Evolutionary conservation across 1,140 invertebrate species (phyloP).

Genomic region (Magallana angulata): DNA sequence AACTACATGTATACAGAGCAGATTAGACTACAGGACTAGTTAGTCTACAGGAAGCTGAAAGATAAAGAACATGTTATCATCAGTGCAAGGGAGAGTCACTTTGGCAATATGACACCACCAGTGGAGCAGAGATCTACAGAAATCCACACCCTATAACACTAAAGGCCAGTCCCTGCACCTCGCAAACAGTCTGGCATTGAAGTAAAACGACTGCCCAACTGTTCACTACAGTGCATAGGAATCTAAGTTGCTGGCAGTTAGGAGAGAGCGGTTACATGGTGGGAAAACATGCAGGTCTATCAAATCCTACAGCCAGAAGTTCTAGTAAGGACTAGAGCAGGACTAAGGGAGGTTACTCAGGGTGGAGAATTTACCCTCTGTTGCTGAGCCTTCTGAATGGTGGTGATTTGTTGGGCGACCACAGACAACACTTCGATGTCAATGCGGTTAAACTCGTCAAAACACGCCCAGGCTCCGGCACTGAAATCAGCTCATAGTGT

Average conservation of each 20-base stretch:
- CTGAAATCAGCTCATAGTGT: conserved; percentile 63
- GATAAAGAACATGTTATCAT: background rate
- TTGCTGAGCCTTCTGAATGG: conserved; percentile 79
- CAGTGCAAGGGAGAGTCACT: background rate
- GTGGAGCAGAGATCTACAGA: background rate
- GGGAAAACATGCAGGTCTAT: background rate
- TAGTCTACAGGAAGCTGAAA: background rate
- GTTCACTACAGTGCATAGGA: background rate
- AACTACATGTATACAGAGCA: too few relatives aligned
- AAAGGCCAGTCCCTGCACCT: background rate
- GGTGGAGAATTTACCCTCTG: conserved; percentile 64
- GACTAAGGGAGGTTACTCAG: conserved; percentile 24
- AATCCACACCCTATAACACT: background rate
- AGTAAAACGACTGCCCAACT: background rate
- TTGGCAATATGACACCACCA: background rate
- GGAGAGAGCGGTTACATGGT: background rate
- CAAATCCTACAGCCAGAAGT: background rate
- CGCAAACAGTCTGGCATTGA: background rate
- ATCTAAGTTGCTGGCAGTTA: background rate
- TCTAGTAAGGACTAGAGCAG: background rate
- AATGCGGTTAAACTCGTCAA: conserved; percentile 81
- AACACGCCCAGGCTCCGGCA: conserved; percentile 80
- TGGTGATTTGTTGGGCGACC: conserved; percentile 80
- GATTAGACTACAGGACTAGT: too few relatives aligned
- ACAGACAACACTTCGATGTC: conserved; percentile 81